Percentiles rank a stretch among this genome's conserved stretches.
phyloP scores from a whole-genome alignment of 1,140 invertebrate genomes.

The Phortica variegata region DNA sequence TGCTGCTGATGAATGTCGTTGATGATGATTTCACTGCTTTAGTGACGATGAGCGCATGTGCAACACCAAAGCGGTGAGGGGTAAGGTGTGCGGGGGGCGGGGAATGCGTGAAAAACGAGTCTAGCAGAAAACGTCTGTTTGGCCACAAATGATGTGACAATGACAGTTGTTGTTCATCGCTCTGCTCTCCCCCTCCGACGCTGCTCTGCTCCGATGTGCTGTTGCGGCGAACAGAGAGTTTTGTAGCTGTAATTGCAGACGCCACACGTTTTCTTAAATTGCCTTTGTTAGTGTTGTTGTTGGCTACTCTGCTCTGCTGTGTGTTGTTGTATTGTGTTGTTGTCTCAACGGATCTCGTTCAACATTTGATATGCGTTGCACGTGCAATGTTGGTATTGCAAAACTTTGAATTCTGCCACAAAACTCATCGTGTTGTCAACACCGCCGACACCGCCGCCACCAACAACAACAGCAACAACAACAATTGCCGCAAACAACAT shows the following conservation, averaged over 20 bases:
- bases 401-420: slow-evolving; percentile 33
- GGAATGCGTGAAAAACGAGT: slow-evolving; percentile 4
- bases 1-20: too few relatives aligned
- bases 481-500: neutral
- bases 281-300: neutral
- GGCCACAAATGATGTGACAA: slow-evolving; percentile 41
- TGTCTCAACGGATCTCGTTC: neutral
- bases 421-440: neutral
- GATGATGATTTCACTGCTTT: too few relatives aligned
- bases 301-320: too few relatives aligned
- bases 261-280: slow-evolving; percentile 43
- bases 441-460: slow-evolving; percentile 35
- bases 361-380: slow-evolving; percentile 46
- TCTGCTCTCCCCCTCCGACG: slow-evolving; percentile 1
- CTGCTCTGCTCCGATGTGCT: slow-evolving; percentile 17
- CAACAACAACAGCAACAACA: too few relatives aligned
- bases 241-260: slow-evolving; percentile 55
- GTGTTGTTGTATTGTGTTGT: too few relatives aligned
- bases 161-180: slow-evolving; percentile 54
- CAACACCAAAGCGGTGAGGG: too few relatives aligned
- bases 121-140: neutral
- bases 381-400: slow-evolving; percentile 48
- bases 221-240: neutral
- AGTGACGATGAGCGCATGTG: too few relatives aligned
- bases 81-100: too few relatives aligned